Evolutionary conservation across 2,797 vertebrate species (phyloP).

Genomic region (Pseudochirops cupreus): DNA sequence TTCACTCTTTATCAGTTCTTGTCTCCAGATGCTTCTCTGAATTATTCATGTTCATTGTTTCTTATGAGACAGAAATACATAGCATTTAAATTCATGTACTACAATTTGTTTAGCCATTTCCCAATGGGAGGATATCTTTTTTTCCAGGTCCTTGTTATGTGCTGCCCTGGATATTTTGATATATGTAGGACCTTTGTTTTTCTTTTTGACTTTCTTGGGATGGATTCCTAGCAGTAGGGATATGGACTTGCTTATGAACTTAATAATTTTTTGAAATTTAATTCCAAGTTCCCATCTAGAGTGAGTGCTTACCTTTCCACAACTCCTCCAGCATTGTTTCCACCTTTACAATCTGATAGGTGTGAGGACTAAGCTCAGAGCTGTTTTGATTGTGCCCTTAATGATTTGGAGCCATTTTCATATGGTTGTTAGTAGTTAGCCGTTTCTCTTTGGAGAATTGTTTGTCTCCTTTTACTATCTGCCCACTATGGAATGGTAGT

Average conservation of each 20-base stretch:
- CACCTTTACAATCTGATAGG: no score
- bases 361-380: neutral
- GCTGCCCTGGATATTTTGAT: neutral
- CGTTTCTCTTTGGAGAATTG: neutral
- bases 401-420: neutral
- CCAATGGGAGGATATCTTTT: neutral
- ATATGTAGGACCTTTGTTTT: neutral
- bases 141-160: neutral
- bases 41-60: neutral
- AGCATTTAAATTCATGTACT: neutral
- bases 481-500: neutral
- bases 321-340: neutral
- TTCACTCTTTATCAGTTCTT: neutral
- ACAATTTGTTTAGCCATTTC: neutral
- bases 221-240: neutral
- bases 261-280: neutral
- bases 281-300: neutral
- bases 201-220: neutral
- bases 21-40: neutral
- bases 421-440: neutral
- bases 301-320: neutral
- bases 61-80: neutral
- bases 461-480: neutral
- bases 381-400: neutral
- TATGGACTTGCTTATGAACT: neutral